Base-by-base conservation (phyloP, 92 coral and sea anemone species). In the Actinostola sp. region DNA sequence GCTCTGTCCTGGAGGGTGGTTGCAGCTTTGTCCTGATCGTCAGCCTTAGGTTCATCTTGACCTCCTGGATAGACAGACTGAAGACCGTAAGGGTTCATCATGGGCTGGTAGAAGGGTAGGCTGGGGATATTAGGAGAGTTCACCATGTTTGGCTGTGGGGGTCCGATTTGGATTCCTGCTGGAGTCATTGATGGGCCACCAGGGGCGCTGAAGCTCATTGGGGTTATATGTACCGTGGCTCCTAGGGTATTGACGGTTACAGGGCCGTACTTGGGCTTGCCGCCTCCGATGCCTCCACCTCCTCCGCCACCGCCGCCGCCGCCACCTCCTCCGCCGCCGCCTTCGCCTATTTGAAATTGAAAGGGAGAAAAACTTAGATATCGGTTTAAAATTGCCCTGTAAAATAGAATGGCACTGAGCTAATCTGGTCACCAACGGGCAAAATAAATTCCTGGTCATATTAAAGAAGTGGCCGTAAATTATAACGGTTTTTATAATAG, bases 141-240 rank as follows among this genome's bases (percentile, higher is more conserved):
- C 15, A 70, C 81, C 72, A 75, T 75, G n/a, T 33, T 21, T 14
- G 81, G 81, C 41, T 75, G 72, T 7, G 81, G 81, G n/a, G 71
- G 72, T n/a, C 46, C 68, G 21, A 75, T 50, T 35, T 38, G 72
- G 26, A 75, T 52, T 20, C 69, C 72, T 28, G 81, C 81, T 8
- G 81, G 81, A 34, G 71, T 53, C 81, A 75, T 75, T 13, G 23
- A 24, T 3, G 81, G 81, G 7, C 81, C 81, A 7, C 81, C 81
- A 34, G 81, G 81, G 30, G 81, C 33, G 49, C 81, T 75, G 72
- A 75, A 75, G 56, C 81, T 84, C 53, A 84, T 36, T 23, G 89
- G 89, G 36, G 84, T 71, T 56, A 84, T 44, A 34, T 77, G 89
- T 14, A 84, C 73, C 48, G 75, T 84, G 1, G 89, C 89, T 42